Base-by-base conservation (phyloP, 2,113 vertebrate species). In the Istiophorus platypterus region DNA sequence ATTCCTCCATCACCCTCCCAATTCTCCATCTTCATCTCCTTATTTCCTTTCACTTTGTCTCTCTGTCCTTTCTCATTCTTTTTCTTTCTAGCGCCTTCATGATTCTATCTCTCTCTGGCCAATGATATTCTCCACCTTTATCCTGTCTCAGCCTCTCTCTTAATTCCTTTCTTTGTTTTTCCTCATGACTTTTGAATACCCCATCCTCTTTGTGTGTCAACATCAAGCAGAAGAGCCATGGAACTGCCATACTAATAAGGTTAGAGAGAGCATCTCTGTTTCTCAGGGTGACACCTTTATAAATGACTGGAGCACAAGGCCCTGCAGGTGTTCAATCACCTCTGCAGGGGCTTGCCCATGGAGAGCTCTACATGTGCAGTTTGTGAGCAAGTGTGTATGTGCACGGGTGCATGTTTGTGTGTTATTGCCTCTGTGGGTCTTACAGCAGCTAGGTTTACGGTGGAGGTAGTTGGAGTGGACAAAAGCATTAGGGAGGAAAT, bases 191-290 rank as follows among this genome's bases (percentile, higher is more conserved):
- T 70, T 68, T 76, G 56, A 56, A 54, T 76, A 26, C 71, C 47
- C 49, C 76, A 26, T 72, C 77, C 56, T 29, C 71, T 81, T 76
- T 57, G 57, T 72, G 76, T 90, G 86, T 91, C 88, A 83, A 59
- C 80, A 82, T 82, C 78, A 75, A 61, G 63, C 82, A 71, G 59
- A 67, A 73, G 54, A 80, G 75, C 79, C 85, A 77, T 84, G 73
- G 81, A 88, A 75, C 77, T 65, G 76, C 85, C 90, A 88, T 88
- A 89, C 90, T 91, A 89, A 93, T 95, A 90, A 88, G 88, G 80
- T 90, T 89, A 85, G 86, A 89, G 68, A 82, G 83, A 90, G 91
- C 89, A 85, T 95, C 92, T 92, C 82, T 93, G 82, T 90, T 88
- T 88, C 89, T 83, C 42, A 72, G 63, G 79, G 81, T 86, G 89